These are phyloP conservation scores for Drosophila suzukii DNA, from an alignment of 1,140 invertebrate species.

Conservation along the genomic window DNA sequence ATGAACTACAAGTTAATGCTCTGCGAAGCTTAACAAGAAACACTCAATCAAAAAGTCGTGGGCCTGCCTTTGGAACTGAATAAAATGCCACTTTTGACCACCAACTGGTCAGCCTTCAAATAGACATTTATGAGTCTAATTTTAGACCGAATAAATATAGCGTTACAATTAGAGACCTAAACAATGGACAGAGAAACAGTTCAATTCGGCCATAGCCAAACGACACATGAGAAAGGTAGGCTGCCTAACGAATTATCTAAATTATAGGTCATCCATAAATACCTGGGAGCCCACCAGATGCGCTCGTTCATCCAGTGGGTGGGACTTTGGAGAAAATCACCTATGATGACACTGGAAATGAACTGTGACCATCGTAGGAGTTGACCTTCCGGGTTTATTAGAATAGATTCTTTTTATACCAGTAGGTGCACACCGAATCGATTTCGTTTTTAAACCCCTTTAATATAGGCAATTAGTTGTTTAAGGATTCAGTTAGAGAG, in stretches of 20 bases:
- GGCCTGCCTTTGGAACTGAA: constrained; percentile 7
- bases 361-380: constrained; percentile 7
- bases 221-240: not conserved
- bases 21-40: not conserved
- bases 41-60: not conserved
- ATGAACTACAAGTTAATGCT: constrained; percentile 13
- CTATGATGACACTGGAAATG: constrained; percentile 26
- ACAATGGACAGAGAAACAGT: constrained; percentile 13
- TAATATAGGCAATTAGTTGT: constrained; percentile 5
- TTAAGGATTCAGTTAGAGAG: not conserved
- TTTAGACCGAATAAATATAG: constrained; percentile 47
- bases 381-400: constrained; percentile 17
- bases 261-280: constrained; percentile 42
- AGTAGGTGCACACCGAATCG: not conserved
- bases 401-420: constrained; percentile 8
- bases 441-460: not conserved
- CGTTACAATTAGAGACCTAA: constrained; percentile 37
- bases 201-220: not conserved
- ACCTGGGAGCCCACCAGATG: constrained; percentile 39
- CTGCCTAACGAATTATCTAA: constrained; percentile 36
- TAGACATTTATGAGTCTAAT: constrained; percentile 33
- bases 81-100: constrained; percentile 26
- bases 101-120: constrained; percentile 40
- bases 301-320: not conserved
- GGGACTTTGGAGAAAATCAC: not conserved